Evolutionary conservation across 2,888 invertebrate species (phyloP), one percentile per base, ranked within the genome.

Genomic region (Drosophila picticornis): DNA sequence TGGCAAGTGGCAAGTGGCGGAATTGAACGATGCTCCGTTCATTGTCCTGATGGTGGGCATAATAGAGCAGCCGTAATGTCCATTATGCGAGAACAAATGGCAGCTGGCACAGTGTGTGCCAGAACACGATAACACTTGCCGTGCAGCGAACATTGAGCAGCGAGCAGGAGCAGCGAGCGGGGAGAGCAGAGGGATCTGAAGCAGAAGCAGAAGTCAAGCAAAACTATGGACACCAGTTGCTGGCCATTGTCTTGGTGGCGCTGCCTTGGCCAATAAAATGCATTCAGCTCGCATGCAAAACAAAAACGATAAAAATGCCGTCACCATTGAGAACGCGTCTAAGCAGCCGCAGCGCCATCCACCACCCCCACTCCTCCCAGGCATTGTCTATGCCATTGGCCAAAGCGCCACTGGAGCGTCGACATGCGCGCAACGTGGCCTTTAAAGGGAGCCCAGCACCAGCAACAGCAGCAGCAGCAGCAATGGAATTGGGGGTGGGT

Each of bases 31-130:
- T 43, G 75, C 67, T 36, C 40, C 22, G 56, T 60, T 70, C 82
- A 89, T 87, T 87, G 90, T 90, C 72, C 79, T 53, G 34, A 22
- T 50, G 72, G 62, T 59, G 72, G 72, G 67, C 77, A 87, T 84
- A 86, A 93, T 92, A 90, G 91, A 72, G 84, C 70, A 85, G 61
- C 77, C 91, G 91, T 93, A 91, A 93, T 92, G 92, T 90, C 92
- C 93, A 92, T 93, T 93, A 93, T 92, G 89, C 87, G 92, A 91
- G 88, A 92, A 92, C 92, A 93, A 92, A 92, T 91, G 92, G 90
- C 88, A 88, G 82, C 52, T 81, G 81, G 81, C 81, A 81, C 77
- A 79, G 81, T 81, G 79, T 73, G 81, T 81, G 81, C 67, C 71
- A 78, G 63, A 58, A 72, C 68, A 81, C 53, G 82, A 80, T 81